Evolutionary conservation across 1,140 invertebrate species (phyloP).

Genomic region (Cyrtorhinus lividipennis): DNA sequence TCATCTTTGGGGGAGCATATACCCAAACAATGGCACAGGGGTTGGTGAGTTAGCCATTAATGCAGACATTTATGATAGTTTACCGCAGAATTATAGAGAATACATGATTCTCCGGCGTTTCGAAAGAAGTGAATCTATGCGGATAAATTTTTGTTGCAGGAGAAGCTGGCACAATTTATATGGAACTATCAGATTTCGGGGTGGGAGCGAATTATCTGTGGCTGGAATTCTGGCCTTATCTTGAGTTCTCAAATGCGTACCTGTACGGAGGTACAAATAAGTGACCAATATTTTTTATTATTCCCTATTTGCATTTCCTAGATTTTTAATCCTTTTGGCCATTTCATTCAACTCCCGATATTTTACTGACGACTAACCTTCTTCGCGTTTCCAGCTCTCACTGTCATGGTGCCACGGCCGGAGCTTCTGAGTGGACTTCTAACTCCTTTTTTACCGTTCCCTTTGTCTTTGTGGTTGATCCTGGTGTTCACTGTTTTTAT

Average conservation of each 20-base stretch:
- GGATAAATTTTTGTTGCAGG: not conserved
- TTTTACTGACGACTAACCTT: no score
- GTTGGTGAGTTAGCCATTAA: no score
- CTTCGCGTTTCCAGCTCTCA: not conserved
- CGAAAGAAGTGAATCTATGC: no score
- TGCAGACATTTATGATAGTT: no score
- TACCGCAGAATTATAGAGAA: no score
- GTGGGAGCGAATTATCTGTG: not conserved
- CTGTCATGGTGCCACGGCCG: not conserved
- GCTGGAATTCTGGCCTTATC: not conserved
- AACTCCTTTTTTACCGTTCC: slow-evolving; percentile 3
- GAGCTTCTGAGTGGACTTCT: not conserved
- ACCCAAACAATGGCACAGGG: not conserved
- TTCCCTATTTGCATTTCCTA: not conserved
- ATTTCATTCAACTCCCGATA: not conserved
- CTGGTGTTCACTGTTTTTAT: not conserved
- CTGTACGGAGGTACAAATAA: slow-evolving; percentile 2
- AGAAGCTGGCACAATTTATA: not conserved
- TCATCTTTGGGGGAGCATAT: not conserved
- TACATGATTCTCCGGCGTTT: no score
- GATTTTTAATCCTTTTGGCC: not conserved
- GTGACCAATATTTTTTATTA: not conserved
- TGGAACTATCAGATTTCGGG: not conserved
- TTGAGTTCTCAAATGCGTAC: not conserved
- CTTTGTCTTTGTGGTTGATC: not conserved